phyloP scores from a whole-genome alignment of 2,888 invertebrate genomes.

The Cremastobaeus sp. region DNA sequence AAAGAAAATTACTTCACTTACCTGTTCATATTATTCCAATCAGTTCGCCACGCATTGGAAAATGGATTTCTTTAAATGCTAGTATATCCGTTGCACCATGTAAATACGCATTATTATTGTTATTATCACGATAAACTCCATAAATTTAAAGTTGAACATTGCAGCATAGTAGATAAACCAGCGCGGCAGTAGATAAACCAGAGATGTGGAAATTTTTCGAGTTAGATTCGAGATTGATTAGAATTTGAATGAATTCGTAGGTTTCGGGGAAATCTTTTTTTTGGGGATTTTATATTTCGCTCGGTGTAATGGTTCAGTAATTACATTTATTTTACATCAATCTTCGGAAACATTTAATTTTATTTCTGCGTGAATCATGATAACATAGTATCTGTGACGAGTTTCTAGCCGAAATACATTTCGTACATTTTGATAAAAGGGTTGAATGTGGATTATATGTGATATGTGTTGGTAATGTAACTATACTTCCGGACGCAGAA shows the following conservation, averaged over 20 bases:
- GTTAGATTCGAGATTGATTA: no score
- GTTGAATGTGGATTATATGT: slow-evolving; percentile 51
- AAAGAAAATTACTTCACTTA: slow-evolving; percentile 47
- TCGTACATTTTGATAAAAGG: slow-evolving; percentile 54
- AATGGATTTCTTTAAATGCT: slow-evolving; percentile 35
- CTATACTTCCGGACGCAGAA: slow-evolving; percentile 49
- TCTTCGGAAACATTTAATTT: slow-evolving; percentile 18
- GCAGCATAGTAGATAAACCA: no score
- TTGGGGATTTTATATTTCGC: no score
- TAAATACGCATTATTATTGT: no score
- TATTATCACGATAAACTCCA: no score
- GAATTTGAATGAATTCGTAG: no score
- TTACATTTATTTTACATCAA: not conserved
- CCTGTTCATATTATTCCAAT: slow-evolving; percentile 29
- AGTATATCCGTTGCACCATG: no score
- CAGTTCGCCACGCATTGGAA: slow-evolving; percentile 24
- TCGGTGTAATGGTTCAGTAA: not conserved
- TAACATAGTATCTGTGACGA: slow-evolving; percentile 30
- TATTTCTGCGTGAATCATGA: slow-evolving; percentile 6
- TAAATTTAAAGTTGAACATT: no score
- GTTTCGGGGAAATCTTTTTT: no score
- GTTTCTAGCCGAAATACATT: slow-evolving; percentile 46
- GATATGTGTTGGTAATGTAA: slow-evolving; percentile 54
- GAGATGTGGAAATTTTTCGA: no score
- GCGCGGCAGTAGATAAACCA: no score